Conservation (phyloP, 2,888 invertebrate genomes). For the Elaeidobius kamerunicus region DNA sequence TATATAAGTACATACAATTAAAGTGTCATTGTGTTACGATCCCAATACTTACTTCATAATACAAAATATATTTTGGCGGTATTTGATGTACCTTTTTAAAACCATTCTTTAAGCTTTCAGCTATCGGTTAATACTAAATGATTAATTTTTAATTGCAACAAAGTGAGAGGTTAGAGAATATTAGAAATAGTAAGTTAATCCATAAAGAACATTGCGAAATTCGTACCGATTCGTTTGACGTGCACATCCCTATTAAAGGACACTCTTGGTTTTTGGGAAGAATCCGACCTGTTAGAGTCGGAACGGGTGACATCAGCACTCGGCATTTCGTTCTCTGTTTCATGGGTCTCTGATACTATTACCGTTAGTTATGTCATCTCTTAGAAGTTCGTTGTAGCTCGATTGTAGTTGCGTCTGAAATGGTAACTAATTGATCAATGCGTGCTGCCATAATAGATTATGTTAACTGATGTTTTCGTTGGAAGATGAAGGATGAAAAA, state of each 20-base stretch:
- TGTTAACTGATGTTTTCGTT: conserved; percentile 13
- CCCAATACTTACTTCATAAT: too few relatives aligned
- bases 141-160: too few relatives aligned
- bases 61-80: too few relatives aligned
- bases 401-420: conserved; percentile 9
- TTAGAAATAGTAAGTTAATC: too few relatives aligned
- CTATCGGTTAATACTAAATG: too few relatives aligned
- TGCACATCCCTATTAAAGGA: conserved; percentile 90
- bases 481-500: neutral
- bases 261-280: conserved; percentile 63
- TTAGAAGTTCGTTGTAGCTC: conserved; percentile 1
- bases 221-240: conserved; percentile 80
- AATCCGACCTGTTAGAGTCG: conserved; percentile 53
- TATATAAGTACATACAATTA: too few relatives aligned
- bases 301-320: conserved; percentile 53
- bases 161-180: too few relatives aligned
- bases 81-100: too few relatives aligned
- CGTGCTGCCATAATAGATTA: neutral
- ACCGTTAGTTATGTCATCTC: too few relatives aligned
- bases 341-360: conserved; percentile 9
- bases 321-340: conserved; percentile 18
- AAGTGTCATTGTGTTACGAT: too few relatives aligned
- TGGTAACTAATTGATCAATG: conserved; percentile 10
- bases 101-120: too few relatives aligned
- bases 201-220: too few relatives aligned